Conservation (phyloP, 1,140 invertebrate species). For the Magallana ariakensis region DNA sequence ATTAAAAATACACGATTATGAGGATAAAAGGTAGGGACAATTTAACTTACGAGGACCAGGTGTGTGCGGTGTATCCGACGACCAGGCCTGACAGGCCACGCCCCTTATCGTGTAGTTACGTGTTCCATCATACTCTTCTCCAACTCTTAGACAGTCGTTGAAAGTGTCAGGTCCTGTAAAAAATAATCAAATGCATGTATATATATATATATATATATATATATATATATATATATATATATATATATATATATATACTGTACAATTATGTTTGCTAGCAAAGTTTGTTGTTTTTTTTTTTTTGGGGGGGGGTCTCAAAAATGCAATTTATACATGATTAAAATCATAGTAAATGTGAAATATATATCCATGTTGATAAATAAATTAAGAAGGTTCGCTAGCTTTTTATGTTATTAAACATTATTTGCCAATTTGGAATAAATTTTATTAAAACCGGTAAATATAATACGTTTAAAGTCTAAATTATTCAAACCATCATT, state of each 20-base stretch:
- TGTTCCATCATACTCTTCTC: conserved; percentile 9
- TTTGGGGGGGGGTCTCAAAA: no score
- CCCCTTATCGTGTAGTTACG: background rate
- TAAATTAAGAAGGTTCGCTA: background rate
- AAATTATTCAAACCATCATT: no score
- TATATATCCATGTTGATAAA: background rate
- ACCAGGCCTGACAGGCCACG: background rate
- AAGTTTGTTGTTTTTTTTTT: background rate
- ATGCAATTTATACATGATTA: no score
- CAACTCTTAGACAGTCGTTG: background rate
- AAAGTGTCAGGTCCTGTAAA: background rate
- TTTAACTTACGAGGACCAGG: background rate
- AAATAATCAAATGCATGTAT: background rate
- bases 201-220: no score
- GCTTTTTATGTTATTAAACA: background rate
- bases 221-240: no score
- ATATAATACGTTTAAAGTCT: no score
- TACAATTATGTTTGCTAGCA: no score
- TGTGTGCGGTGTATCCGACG: background rate
- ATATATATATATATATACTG: no score
- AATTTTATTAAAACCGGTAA: no score
- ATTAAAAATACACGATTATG: background rate
- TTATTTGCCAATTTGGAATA: background rate
- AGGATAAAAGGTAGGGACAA: background rate
- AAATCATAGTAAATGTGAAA: background rate